Conservation (phyloP, 2,797 vertebrate genomes). For the Pogoniulus pusillus region DNA sequence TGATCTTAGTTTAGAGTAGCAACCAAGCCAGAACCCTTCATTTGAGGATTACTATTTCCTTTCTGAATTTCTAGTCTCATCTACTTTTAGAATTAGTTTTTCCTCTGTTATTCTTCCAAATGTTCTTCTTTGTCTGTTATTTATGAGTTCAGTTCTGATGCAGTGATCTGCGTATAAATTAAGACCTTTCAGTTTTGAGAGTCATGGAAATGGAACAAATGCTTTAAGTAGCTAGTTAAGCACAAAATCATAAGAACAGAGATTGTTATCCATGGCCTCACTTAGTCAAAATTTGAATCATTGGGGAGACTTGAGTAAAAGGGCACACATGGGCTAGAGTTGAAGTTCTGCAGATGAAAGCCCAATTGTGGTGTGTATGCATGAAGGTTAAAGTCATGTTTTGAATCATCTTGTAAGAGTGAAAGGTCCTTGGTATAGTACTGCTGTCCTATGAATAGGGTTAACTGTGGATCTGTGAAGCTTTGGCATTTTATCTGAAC, state of each 20-base stretch:
- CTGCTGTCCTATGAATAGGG: not conserved
- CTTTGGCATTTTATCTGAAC: not conserved
- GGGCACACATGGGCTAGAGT: no score
- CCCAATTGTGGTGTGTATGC: not conserved
- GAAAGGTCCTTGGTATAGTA: not conserved
- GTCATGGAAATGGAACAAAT: not conserved
- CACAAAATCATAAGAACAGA: not conserved
- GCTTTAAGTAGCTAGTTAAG: not conserved
- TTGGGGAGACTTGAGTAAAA: not conserved
- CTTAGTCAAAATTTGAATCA: no score
- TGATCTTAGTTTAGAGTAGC: conserved; percentile 13
- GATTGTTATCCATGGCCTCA: not conserved
- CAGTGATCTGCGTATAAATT: not conserved
- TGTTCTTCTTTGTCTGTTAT: not conserved
- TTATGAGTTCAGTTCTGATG: not conserved
- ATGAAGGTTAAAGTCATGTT: not conserved
- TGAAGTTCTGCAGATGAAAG: not conserved
- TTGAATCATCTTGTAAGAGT: not conserved
- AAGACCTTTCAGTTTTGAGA: not conserved
- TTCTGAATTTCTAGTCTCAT: not conserved
- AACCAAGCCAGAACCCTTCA: not conserved
- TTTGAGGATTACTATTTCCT: not conserved
- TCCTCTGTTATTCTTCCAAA: not conserved
- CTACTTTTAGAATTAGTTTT: not conserved
- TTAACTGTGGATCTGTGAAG: not conserved